phyloP scores from a whole-genome alignment of 2,113 vertebrate genomes.

The Strigops habroptila region DNA sequence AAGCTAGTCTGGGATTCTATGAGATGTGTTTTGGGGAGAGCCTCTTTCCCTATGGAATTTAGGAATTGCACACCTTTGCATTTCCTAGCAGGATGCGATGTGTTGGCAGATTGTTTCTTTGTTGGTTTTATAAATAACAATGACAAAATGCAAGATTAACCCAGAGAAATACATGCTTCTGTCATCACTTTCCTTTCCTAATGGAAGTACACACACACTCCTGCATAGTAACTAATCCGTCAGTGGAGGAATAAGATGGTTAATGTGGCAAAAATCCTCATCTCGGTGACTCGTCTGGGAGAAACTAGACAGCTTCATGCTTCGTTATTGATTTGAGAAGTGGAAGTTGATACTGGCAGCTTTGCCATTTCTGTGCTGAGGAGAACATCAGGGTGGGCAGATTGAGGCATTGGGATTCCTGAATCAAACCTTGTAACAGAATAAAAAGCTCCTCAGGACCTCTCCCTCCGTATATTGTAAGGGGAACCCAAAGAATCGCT shows the following conservation, averaged over 20 bases:
- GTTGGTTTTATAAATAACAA: not conserved
- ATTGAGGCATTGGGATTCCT: not conserved
- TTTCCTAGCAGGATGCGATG: not conserved
- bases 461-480: not conserved
- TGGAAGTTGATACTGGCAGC: not conserved
- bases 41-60: not conserved
- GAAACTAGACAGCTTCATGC: not conserved
- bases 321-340: not conserved
- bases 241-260: not conserved
- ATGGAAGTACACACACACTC: not conserved
- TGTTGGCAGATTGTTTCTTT: not conserved
- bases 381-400: not conserved
- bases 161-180: not conserved
- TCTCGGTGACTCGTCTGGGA: not conserved
- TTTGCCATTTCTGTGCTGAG: not conserved
- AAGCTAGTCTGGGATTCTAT: not conserved
- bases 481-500: not conserved
- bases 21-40: not conserved
- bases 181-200: not conserved
- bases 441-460: not conserved
- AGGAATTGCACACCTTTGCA: not conserved
- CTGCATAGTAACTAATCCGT: not conserved
- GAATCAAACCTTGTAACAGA: not conserved
- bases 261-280: slow-evolving; percentile 10
- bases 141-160: not conserved